Evolutionary conservation across 2,113 vertebrate species (phyloP).

Genomic region (Amia ocellicauda): DNA sequence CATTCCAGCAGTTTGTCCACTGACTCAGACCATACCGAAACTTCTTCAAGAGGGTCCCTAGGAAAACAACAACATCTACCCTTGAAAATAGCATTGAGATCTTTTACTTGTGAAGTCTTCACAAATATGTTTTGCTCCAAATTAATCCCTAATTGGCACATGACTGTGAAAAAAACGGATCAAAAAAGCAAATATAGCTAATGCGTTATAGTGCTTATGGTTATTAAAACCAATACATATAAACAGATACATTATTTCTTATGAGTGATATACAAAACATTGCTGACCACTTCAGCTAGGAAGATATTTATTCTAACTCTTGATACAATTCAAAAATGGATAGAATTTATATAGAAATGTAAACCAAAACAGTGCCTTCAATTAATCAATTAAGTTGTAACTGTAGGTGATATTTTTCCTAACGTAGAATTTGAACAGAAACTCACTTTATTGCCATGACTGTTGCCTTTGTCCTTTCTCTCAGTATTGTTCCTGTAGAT

Average conservation of each 20-base stretch:
- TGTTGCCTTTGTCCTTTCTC: conserved; percentile 44
- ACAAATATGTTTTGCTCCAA: conserved; percentile 17
- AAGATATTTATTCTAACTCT: too few relatives aligned
- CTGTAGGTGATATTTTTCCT: conserved; percentile 29
- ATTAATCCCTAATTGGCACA: not conserved
- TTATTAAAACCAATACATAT: too few relatives aligned
- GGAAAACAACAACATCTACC: conserved; percentile 86
- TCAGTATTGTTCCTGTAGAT: conserved; percentile 48
- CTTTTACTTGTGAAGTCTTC: conserved; percentile 58
- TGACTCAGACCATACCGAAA: conserved; percentile 77
- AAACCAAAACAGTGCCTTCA: not conserved
- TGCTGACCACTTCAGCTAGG: too few relatives aligned
- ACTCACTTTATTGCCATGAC: conserved; percentile 77
- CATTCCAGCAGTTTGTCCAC: conserved; percentile 83
- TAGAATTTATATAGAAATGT: too few relatives aligned
- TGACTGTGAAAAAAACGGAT: too few relatives aligned
- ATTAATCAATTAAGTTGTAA: conserved; percentile 38
- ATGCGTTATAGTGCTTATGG: too few relatives aligned
- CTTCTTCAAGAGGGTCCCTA: conserved; percentile 72
- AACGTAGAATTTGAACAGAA: conserved; percentile 48
- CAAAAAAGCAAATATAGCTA: too few relatives aligned
- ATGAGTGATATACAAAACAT: too few relatives aligned
- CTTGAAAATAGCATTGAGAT: conserved; percentile 87
- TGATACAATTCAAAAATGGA: too few relatives aligned
- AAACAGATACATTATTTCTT: too few relatives aligned